Percentiles rank a stretch among this genome's conserved stretches.
Conservation (phyloP, 2,113 vertebrate genomes). For the Erpornis zantholeuca region DNA sequence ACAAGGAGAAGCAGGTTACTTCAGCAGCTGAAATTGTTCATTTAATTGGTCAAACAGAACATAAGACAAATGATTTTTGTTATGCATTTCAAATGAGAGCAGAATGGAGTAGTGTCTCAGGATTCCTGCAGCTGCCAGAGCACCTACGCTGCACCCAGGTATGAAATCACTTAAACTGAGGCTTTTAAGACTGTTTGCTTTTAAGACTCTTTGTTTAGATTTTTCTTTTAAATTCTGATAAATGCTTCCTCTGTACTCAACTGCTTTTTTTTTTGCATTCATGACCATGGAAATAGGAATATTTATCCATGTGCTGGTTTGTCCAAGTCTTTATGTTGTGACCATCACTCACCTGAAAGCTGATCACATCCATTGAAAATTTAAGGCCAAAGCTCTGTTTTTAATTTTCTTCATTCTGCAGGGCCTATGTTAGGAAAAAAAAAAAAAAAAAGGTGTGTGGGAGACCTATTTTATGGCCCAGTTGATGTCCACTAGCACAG, state of each 20-base stretch:
- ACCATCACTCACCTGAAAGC: background rate
- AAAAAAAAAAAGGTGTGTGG: background rate
- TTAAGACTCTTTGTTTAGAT: background rate
- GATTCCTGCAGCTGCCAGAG: background rate
- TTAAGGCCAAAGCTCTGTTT: background rate
- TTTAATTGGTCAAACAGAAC: background rate
- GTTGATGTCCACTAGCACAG: background rate
- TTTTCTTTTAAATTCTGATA: background rate
- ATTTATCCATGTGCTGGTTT: background rate
- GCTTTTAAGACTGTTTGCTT: background rate
- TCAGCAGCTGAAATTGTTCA: background rate
- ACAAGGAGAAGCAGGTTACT: background rate
- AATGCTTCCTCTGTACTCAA: background rate
- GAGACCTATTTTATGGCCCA: background rate
- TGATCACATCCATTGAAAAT: background rate
- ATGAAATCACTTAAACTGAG: background rate
- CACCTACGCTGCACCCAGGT: background rate
- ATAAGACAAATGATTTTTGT: background rate
- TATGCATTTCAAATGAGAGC: background rate
- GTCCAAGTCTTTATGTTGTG: background rate
- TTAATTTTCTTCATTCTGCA: background rate
- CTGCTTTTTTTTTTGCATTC: background rate
- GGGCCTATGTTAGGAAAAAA: background rate
- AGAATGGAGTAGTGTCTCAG: background rate
- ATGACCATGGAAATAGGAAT: background rate